Evolutionary conservation across 2,888 invertebrate species (phyloP).

Genomic region (Temnothorax unifasciatus): DNA sequence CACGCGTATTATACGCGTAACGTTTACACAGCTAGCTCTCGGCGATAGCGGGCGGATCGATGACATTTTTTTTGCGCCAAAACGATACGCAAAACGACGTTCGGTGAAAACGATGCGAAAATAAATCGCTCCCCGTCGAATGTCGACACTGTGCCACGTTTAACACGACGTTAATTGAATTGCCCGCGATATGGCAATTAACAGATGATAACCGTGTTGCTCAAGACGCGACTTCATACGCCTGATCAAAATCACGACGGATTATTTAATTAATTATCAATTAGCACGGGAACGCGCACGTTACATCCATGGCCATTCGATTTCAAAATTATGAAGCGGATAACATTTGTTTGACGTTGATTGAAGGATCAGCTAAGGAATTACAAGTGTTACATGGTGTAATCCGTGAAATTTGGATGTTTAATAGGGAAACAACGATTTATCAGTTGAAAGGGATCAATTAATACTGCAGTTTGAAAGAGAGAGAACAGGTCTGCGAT

Average conservation of each 20-base stretch:
- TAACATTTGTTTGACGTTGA: neutral
- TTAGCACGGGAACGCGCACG: constrained; percentile 41
- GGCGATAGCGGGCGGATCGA: constrained; percentile 27
- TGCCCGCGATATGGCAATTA: constrained; percentile 61
- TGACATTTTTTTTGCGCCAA: neutral
- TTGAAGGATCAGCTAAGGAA: neutral
- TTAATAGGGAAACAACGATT: neutral
- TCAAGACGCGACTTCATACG: constrained; percentile 35
- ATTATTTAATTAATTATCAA: constrained; percentile 70
- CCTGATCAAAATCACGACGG: constrained; percentile 39
- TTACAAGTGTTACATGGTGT: neutral
- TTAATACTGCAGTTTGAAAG: neutral
- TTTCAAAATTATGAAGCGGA: neutral
- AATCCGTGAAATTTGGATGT: neutral
- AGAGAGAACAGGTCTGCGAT: neutral
- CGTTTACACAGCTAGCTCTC: neutral
- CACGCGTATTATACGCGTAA: neutral
- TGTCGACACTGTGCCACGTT: neutral
- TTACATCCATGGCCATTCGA: neutral
- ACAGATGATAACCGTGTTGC: constrained; percentile 67
- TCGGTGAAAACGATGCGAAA: neutral
- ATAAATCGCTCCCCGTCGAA: neutral
- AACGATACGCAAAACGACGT: neutral
- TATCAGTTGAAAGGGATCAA: neutral
- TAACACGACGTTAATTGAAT: constrained; percentile 65